A percentile compares a stretch with the other conserved stretches of the same genome.
Evolutionary conservation across 2,113 vertebrate genomes (phyloP).

Genomic region (Ramphastos sulfuratus): DNA sequence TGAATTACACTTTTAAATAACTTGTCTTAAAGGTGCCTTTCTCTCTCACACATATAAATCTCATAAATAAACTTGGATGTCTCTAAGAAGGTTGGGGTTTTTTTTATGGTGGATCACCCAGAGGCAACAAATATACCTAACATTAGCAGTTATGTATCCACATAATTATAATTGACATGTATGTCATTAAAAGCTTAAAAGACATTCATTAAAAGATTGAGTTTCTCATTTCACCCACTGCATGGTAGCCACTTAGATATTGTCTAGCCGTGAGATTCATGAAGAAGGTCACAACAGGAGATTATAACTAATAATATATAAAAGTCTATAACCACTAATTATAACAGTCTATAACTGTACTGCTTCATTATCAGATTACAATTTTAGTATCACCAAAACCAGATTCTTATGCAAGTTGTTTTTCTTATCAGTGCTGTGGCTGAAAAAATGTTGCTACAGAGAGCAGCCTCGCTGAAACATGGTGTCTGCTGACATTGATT

Average conservation of each 20-base stretch:
- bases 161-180: background rate
- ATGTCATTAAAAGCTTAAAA: background rate
- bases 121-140: background rate
- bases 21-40: background rate
- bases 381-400: background rate
- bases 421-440: background rate
- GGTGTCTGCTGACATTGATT: background rate
- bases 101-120: background rate
- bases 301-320: background rate
- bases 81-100: background rate
- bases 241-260: background rate
- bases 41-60: background rate
- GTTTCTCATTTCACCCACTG: background rate
- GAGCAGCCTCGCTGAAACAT: background rate
- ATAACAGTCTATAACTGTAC: background rate
- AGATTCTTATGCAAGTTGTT: background rate
- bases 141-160: background rate
- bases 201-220: background rate
- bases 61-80: background rate
- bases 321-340: no score
- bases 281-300: background rate
- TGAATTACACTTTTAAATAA: background rate
- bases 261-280: background rate
- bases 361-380: background rate
- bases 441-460: background rate